Evolutionary conservation across 2,888 invertebrate species (phyloP).

Genomic region (Phrixothrix hirtus): DNA sequence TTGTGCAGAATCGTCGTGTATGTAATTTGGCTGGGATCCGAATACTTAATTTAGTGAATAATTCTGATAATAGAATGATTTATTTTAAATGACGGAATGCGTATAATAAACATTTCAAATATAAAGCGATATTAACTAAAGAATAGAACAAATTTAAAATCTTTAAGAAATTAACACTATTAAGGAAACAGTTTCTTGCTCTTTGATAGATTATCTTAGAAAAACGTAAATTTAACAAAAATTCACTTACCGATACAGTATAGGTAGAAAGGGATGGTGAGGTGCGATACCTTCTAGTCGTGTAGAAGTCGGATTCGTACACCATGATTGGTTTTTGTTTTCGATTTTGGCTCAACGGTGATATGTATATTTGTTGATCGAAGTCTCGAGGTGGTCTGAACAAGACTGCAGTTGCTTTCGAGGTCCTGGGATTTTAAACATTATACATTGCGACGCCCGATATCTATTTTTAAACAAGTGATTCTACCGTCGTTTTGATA

Average conservation of each 20-base stretch:
- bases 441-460: conserved; percentile 33
- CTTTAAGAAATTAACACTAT: too few relatives aligned
- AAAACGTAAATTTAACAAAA: neutral
- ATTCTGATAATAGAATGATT: too few relatives aligned
- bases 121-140: too few relatives aligned
- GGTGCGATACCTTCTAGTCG: conserved; percentile 81
- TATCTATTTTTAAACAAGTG: conserved; percentile 29
- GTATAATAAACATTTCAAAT: too few relatives aligned
- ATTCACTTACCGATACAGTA: conserved; percentile 75
- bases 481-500: conserved; percentile 16
- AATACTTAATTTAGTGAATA: too few relatives aligned
- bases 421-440: conserved; percentile 46
- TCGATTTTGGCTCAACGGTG: conserved; percentile 34
- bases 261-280: conserved; percentile 70
- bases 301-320: conserved; percentile 91
- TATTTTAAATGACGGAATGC: too few relatives aligned
- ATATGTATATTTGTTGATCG: conserved; percentile 32
- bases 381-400: conserved; percentile 49
- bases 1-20: too few relatives aligned
- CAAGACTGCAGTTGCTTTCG: conserved; percentile 44
- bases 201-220: neutral
- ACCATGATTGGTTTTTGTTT: too few relatives aligned
- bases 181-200: conserved; percentile 7
- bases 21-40: too few relatives aligned
- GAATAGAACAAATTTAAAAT: too few relatives aligned